Base-by-base conservation (phyloP, 1,140 invertebrate species). In the Bombus vancouverensis region DNA sequence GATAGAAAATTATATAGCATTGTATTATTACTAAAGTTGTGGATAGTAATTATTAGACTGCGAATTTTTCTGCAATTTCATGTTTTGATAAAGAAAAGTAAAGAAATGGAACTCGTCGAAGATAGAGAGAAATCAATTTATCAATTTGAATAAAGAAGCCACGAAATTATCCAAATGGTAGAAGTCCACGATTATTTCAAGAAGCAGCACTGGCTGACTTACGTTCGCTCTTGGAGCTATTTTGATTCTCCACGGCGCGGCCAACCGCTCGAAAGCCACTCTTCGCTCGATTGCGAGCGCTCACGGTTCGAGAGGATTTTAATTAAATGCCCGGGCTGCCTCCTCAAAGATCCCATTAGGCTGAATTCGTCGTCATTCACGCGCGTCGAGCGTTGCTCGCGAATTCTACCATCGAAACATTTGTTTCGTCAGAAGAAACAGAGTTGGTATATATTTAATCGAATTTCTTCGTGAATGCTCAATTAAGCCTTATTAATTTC, bases 261-360 rank as follows among this genome's bases (percentile, higher is more conserved):
- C 65, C 70, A 42, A 39, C 77, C 62, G 65, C 47, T 83, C 47
- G 66, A 79, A 74, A 62, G 81, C 68, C 77, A 81, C 85, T 90
- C 88, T 73, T 81, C 88, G 81, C 87, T 88, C 87, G 86, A 79
- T 83, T 85, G 79, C 88, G 79, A 83, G 86, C 85, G 79, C 72
- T 83, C 82, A 83, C 68, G 70, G 22, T 88, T 90, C 88, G 81
- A 90, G 85, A 37, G 82, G 85, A 90, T 86, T 90, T 88, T 89
- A 90, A 90, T 90, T 90, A 90, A 90, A 90, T 85, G 71, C 89
- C 88, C 65, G n/a, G 78, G 39, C 57, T 68, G 47, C 53, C 80
- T 73, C 68, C 65, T 81, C 77, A 71, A 78, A 88, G 81, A 80
- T 79, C 34, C 79, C 71, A 75, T 80, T 87, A 81, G 44, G 39